Evolutionary conservation across 1,140 invertebrate species (phyloP), one percentile per base, ranked within the genome.

Genomic region (Caenorhabditis brenneri): DNA sequence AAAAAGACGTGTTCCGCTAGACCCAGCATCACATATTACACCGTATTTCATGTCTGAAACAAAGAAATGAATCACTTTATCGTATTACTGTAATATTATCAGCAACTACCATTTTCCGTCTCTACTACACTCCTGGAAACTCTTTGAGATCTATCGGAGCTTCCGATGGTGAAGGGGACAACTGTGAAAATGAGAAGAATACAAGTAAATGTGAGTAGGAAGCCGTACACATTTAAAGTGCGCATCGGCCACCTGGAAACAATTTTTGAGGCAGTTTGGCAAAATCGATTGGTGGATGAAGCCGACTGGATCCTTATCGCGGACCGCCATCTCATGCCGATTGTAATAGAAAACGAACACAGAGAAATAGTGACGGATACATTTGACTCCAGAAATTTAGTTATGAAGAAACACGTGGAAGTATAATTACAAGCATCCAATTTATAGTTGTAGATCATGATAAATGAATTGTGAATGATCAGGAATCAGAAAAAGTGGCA

Each of bases 11-110:
- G 91, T 93, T 5, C 93, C 93, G 87, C 92, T 93, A 84, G 93
- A 93, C 5, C 93, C 93, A 87, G 92, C 93, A 88, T 93, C 93
- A 82, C 93, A 91, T 33, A 93, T 91, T 31, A 93, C 91, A n/a
- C 92, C 93, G 88, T 93, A 93, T 84, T 91, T 89, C n/a, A 89
- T 39, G 46, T 88, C 84, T 74, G 58, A 27, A 55, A 55, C n/a
- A n/a, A n/a, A n/a, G n/a, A n/a, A n/a, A n/a, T n/a, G n/a, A n/a
- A n/a, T n/a, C n/a, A n/a, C n/a, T n/a, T n/a, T n/a, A n/a, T n/a
- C n/a, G n/a, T n/a, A n/a, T n/a, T n/a, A n/a, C n/a, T n/a, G n/a
- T n/a, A n/a, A n/a, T n/a, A n/a, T n/a, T n/a, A n/a, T n/a, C n/a
- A n/a, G n/a, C n/a, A n/a, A n/a, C 27, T 58, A 74, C 65, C 36